A percentile compares a stretch with the other conserved stretches of the same genome.
These are phyloP conservation scores for Heterotis niloticus DNA, from an alignment of 2,113 vertebrate genomes.

Conservation along the genomic window DNA sequence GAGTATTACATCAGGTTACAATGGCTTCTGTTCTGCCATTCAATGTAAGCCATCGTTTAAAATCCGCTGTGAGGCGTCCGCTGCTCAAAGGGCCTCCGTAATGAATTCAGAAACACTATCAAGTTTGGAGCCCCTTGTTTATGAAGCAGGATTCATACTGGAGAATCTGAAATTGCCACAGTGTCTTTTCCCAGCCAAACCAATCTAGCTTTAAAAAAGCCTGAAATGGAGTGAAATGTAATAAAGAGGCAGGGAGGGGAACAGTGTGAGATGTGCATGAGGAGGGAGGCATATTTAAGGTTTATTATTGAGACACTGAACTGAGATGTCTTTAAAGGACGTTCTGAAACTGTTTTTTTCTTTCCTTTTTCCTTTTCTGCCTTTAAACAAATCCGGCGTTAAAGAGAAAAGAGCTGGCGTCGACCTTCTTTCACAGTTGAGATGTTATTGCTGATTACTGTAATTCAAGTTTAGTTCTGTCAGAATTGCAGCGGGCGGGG, in stretches of 20 bases:
- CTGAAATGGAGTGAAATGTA: slow-evolving; percentile 64
- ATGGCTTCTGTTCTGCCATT: slow-evolving; percentile 70
- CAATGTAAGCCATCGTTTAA: slow-evolving; percentile 76
- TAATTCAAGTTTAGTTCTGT: slow-evolving; percentile 69
- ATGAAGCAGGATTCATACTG: slow-evolving; percentile 79
- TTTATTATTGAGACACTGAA: slow-evolving; percentile 47
- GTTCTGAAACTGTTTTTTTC: slow-evolving; percentile 52
- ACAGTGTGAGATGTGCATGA: slow-evolving; percentile 40
- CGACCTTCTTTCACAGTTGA: slow-evolving; percentile 76
- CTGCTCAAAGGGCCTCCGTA: slow-evolving; percentile 73
- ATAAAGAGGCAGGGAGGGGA: slow-evolving; percentile 43
- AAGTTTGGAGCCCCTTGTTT: slow-evolving; percentile 83
- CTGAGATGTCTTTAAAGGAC: slow-evolving; percentile 58
- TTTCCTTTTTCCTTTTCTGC: slow-evolving; percentile 39
- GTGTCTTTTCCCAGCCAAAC: slow-evolving; percentile 78
- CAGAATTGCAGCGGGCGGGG: slow-evolving; percentile 64
- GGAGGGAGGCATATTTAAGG: slow-evolving; percentile 50
- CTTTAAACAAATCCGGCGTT: slow-evolving; percentile 65
- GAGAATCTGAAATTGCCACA: slow-evolving; percentile 76
- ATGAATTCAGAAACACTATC: slow-evolving; percentile 83
- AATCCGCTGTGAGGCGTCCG: slow-evolving; percentile 72
- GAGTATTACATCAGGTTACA: slow-evolving; percentile 80
- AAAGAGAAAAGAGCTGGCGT: slow-evolving; percentile 62
- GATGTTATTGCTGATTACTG: slow-evolving; percentile 77
- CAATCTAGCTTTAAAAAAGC: slow-evolving; percentile 67